Percentiles rank a stretch among this genome's conserved stretches.
These are phyloP conservation scores for Upupa epops DNA, from an alignment of 2,113 vertebrate species.

Conservation along the genomic window DNA sequence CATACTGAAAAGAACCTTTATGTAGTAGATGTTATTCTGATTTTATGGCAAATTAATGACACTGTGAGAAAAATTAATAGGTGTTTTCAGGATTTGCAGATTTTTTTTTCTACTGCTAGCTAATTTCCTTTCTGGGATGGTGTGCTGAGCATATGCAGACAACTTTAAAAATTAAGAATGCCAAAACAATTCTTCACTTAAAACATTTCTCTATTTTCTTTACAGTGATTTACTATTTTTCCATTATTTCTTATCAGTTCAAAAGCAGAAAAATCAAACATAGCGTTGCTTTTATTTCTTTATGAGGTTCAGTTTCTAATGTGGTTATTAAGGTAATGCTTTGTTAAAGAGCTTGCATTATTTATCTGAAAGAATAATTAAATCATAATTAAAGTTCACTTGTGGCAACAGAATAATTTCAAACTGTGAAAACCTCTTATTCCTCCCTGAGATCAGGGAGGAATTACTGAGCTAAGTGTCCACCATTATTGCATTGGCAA, in stretches of 20 bases:
- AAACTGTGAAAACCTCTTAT: slow-evolving; percentile 19
- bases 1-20: slow-evolving; percentile 54
- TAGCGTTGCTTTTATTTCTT: slow-evolving; percentile 18
- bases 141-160: slow-evolving; percentile 22
- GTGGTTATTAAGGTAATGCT: slow-evolving; percentile 58
- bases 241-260: slow-evolving; percentile 52
- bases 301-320: slow-evolving; percentile 52
- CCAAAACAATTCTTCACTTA: slow-evolving; percentile 19
- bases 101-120: slow-evolving; percentile 22
- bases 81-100: slow-evolving; percentile 44
- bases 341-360: slow-evolving; percentile 71
- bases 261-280: slow-evolving; percentile 60
- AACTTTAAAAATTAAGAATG: slow-evolving; percentile 7
- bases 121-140: slow-evolving; percentile 12
- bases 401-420: not conserved
- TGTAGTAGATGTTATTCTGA: slow-evolving; percentile 39
- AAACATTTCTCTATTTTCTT: slow-evolving; percentile 4
- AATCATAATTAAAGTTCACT: slow-evolving; percentile 59
- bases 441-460: not conserved
- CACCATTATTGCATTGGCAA: not conserved
- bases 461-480: not conserved
- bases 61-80: not conserved
- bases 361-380: slow-evolving; percentile 72
- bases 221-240: not conserved
- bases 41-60: slow-evolving; percentile 26